These are phyloP conservation scores for Orchesella flavescens DNA, from an alignment of 2,888 invertebrate species.

Conservation along the genomic window DNA sequence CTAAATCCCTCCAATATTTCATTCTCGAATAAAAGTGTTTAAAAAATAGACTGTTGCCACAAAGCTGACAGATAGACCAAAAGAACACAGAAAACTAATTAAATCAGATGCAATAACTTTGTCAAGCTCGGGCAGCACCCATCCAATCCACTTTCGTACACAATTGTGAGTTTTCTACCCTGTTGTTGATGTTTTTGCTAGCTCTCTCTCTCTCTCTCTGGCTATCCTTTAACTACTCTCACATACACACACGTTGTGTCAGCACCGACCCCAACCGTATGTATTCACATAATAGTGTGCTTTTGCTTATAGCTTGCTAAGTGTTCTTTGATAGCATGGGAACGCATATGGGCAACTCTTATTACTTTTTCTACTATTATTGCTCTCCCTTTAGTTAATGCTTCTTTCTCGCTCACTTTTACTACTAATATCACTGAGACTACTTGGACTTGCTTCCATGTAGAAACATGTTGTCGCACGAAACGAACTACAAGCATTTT, in stretches of 20 bases:
- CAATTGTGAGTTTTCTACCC: conserved; percentile 22
- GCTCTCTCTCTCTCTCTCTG: conserved; percentile 12
- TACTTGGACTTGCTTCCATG: conserved; percentile 12
- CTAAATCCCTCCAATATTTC: conserved; percentile 62
- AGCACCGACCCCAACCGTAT: conserved; percentile 13
- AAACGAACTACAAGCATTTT: conserved; percentile 49
- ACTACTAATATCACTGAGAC: conserved; percentile 29
- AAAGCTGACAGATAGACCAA: conserved; percentile 63
- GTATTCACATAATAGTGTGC: conserved; percentile 27
- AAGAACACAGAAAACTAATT: conserved; percentile 63
- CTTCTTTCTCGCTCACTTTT: neutral
- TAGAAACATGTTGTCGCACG: conserved; percentile 28
- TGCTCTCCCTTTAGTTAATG: conserved; percentile 40
- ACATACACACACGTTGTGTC: conserved; percentile 9
- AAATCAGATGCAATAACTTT: conserved; percentile 63
- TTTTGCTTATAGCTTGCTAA: conserved; percentile 52
- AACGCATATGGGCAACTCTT: conserved; percentile 61
- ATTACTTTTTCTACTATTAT: conserved; percentile 61
- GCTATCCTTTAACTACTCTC: conserved; percentile 14
- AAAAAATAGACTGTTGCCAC: conserved; percentile 63
- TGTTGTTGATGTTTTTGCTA: conserved; percentile 41
- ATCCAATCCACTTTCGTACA: conserved; percentile 61
- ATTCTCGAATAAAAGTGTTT: conserved; percentile 62
- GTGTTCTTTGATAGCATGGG: conserved; percentile 62
- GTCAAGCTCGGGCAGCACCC: conserved; percentile 63